Evolutionary conservation across 2,888 invertebrate genomes (phyloP), one percentile per base, ranked within the genome.

Genomic region (Ceriagrion tenellum): DNA sequence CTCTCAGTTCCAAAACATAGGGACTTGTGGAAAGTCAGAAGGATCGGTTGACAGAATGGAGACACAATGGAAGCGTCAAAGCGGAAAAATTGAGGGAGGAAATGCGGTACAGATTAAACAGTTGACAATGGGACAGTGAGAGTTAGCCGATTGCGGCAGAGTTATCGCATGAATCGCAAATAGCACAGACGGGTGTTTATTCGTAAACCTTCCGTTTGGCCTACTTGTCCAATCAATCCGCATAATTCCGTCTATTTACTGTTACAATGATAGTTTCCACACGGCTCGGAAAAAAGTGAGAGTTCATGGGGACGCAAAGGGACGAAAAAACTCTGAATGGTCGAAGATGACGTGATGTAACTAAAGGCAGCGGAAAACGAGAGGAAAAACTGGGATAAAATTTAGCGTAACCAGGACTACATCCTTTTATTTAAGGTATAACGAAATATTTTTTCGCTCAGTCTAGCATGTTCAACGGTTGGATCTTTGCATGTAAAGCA

Each of bases 211-310:
- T 81, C 35, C 35, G 81, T 35, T 13, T 81, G 81, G 35, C 81
- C 81, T 81, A 81, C 81, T 81, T 81, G 81, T 81, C 81, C 81
- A 35, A 35, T 81, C 81, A 35, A 30, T 81, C 30, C 81, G 81
- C 81, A 81, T 26, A 30, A 81, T 81, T 81, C 81, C 81, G 81
- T 35, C 81, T 35, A 35, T 35, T 81, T 35, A 81, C 81, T 35
- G 35, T 81, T 35, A 81, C 81, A 69, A 69, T 30, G 30, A 81
- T 35, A 35, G 81, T 81, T 81, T 16, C 81, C 81, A 16, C 13
- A 13, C 30, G n/a, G 69, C 0, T 81, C 81, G 13, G 16, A 59
- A 59, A 59, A 20, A 59, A 59, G 59, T 20, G 18, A 20, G 59
- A 20, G 59, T 20, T 59, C 18, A 20, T 20, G 20, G 18, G 59